Percentiles rank a stretch among this genome's conserved stretches.
Evolutionary conservation across 2,797 vertebrate species (phyloP).

Genomic region (Gambelia wislizenii): DNA sequence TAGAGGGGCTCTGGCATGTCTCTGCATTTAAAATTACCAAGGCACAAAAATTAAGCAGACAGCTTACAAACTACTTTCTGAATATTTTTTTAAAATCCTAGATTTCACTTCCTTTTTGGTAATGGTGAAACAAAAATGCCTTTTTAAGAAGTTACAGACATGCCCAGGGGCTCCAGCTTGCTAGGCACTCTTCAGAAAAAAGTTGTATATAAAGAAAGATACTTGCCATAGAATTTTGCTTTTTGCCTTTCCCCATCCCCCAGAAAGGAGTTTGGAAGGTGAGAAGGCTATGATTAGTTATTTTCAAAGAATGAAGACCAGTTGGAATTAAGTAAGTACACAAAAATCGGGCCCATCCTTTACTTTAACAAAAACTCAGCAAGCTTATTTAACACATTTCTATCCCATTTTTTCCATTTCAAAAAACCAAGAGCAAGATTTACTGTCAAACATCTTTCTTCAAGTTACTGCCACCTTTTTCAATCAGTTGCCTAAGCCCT

Average conservation of each 20-base stretch:
- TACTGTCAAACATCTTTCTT: not conserved
- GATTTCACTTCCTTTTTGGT: not conserved
- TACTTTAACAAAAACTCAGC: not conserved
- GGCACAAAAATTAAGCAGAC: conserved; percentile 10
- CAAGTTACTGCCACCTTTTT: not conserved
- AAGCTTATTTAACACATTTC: conserved; percentile 3
- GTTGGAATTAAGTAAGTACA: not conserved
- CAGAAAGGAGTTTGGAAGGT: not conserved
- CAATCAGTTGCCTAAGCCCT: not conserved
- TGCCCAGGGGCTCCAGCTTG: not conserved
- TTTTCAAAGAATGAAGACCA: not conserved
- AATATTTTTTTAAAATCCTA: not conserved
- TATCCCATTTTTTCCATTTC: not conserved
- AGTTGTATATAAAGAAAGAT: not conserved
- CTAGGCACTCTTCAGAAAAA: not conserved
- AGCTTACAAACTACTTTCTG: not conserved
- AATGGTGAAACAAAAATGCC: not conserved
- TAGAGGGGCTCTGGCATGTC: not conserved
- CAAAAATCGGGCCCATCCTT: not conserved
- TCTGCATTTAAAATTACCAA: conserved; percentile 1
- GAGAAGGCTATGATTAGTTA: not conserved
- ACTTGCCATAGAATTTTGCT: not conserved
- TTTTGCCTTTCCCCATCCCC: not conserved
- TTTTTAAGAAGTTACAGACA: not conserved
- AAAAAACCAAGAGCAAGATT: not conserved